Evolutionary conservation across 2,888 invertebrate species (phyloP).

Genomic region (Clistopyga incitator): DNA sequence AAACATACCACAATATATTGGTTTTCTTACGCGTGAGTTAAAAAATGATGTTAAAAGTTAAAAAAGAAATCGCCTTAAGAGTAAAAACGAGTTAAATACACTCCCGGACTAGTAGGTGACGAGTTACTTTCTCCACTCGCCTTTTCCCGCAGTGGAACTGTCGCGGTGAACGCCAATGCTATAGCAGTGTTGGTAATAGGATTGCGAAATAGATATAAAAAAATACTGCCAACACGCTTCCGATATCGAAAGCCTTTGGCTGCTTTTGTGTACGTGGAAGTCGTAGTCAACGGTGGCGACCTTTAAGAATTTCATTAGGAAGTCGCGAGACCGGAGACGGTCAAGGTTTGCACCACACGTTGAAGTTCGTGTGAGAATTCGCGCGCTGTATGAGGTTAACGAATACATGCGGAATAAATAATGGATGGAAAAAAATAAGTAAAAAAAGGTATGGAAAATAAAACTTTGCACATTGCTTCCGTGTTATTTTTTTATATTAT

Average conservation of each 20-base stretch:
- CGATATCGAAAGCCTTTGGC: not conserved
- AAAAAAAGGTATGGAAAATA: not conserved
- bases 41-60: not conserved
- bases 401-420: not conserved
- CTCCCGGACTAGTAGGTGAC: slow-evolving; percentile 3
- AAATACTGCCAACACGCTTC: not conserved
- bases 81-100: slow-evolving; percentile 9
- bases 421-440: not conserved
- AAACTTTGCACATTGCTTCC: too few species aligned
- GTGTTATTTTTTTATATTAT: too few species aligned
- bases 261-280: too few species aligned
- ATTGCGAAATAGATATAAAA: slow-evolving; percentile 17
- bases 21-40: not conserved
- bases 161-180: not conserved
- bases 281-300: slow-evolving; percentile 11
- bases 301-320: slow-evolving; percentile 35
- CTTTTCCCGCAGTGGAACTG: not conserved
- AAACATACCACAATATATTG: not conserved
- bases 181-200: not conserved
- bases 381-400: not conserved
- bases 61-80: slow-evolving; percentile 7
- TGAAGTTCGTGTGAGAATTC: not conserved
- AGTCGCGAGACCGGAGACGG: slow-evolving; percentile 16
- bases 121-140: slow-evolving; percentile 46
- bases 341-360: slow-evolving; percentile 10